These are phyloP conservation scores for Nycteola revayana DNA, from an alignment of 2,888 invertebrate species.

Conservation along the genomic window DNA sequence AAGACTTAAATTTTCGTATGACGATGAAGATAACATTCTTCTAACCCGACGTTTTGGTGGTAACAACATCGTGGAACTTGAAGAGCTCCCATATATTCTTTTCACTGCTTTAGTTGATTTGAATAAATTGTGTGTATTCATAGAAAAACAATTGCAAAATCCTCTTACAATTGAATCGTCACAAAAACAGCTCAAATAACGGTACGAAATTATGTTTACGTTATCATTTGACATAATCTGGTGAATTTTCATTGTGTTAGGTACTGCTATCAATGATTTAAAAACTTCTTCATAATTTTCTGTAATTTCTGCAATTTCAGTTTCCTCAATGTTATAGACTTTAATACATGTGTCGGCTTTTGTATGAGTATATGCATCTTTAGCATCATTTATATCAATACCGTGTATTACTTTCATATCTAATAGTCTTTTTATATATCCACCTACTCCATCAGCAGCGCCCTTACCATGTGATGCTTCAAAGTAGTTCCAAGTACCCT, in stretches of 20 bases:
- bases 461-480: conserved; percentile 1
- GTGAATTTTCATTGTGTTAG: conserved; percentile 7
- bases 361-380: neutral
- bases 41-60: no score
- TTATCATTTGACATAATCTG: conserved; percentile 6
- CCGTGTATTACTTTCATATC: neutral
- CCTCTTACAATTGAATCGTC: no score
- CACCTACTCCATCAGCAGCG: conserved; percentile 1
- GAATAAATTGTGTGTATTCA: no score
- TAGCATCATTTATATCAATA: neutral
- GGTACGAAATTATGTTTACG: conserved; percentile 6
- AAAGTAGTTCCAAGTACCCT: neutral
- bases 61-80: no score
- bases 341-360: no score
- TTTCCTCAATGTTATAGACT: no score
- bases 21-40: no score
- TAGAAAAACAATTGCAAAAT: no score
- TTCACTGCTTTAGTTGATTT: no score
- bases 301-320: no score
- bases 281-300: neutral
- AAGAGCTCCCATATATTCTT: no score
- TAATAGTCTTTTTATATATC: neutral
- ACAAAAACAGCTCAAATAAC: conserved; percentile 8
- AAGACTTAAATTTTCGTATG: no score
- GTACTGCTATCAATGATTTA: conserved; percentile 3